A percentile compares a stretch with the other conserved stretches of the same genome.
These are phyloP conservation scores for Chiloscyllium plagiosum DNA, from an alignment of 2,113 vertebrate species.

Conservation along the genomic window DNA sequence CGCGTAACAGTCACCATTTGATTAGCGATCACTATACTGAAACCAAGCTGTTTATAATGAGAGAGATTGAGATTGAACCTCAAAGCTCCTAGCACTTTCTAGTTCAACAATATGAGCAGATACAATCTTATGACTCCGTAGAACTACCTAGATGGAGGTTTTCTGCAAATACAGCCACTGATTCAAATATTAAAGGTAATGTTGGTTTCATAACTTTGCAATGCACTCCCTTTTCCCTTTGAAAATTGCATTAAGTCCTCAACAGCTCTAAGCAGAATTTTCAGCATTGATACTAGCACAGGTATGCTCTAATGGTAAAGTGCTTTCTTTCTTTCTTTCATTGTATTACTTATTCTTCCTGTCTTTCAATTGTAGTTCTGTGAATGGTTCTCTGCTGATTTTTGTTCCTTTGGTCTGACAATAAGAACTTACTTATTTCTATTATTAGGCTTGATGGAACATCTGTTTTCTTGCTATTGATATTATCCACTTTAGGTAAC, in stretches of 20 bases:
- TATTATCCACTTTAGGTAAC: not conserved
- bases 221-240: not conserved
- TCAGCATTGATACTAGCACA: not conserved
- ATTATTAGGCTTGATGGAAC: not conserved
- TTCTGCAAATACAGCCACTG: slow-evolving; percentile 42
- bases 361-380: not conserved
- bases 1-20: slow-evolving; percentile 48
- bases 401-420: not conserved
- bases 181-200: slow-evolving; percentile 7
- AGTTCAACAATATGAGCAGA: slow-evolving; percentile 65
- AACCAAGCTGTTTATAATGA: slow-evolving; percentile 66
- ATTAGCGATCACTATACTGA: slow-evolving; percentile 47
- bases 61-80: slow-evolving; percentile 64
- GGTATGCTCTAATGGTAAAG: too few relatives aligned
- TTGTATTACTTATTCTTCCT: not conserved
- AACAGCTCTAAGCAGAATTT: not conserved
- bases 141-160: slow-evolving; percentile 53
- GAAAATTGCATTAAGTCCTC: not conserved
- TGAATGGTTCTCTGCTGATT: not conserved
- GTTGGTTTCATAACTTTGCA: not conserved
- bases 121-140: slow-evolving; percentile 44
- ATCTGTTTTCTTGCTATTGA: not conserved
- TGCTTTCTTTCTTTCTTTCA: slow-evolving; percentile 17
- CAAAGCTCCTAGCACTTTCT: slow-evolving; percentile 60
- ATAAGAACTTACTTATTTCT: not conserved